A percentile compares a stretch with the other conserved stretches of the same genome.
Conservation (phyloP, 2,113 vertebrate species). For the Phainopepla nitens region DNA sequence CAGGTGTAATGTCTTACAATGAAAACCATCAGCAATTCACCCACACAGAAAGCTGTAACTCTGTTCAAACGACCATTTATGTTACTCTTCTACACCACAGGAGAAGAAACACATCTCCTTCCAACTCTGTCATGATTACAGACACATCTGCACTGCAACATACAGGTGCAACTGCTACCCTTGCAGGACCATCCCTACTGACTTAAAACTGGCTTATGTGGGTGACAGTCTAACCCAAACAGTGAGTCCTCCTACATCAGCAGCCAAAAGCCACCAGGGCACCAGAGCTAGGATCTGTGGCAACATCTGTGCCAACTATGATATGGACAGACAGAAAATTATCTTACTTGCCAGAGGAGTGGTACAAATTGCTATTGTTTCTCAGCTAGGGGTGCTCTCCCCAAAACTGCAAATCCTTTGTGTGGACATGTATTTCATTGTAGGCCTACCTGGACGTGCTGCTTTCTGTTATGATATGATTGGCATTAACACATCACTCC, state of each 20-base stretch:
- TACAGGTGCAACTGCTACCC: not conserved
- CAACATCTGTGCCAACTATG: not conserved
- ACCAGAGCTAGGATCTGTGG: not conserved
- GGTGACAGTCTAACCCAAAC: not conserved
- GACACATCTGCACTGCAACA: not conserved
- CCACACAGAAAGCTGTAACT: not conserved
- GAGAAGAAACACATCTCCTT: not conserved
- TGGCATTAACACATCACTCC: not conserved
- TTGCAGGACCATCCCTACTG: not conserved
- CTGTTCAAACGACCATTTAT: not conserved
- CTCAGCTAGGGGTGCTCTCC: not conserved
- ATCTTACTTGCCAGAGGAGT: not conserved
- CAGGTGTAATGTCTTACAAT: not conserved
- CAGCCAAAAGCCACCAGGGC: not conserved
- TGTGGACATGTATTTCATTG: not conserved
- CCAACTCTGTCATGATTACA: not conserved
- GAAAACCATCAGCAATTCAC: not conserved
- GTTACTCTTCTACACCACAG: not conserved
- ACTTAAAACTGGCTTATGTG: not conserved
- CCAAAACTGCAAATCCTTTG: not conserved
- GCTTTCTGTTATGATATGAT: not conserved
- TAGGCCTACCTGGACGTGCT: not conserved
- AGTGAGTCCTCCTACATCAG: not conserved
- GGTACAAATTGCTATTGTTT: not conserved
- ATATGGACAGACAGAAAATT: not conserved